Percentiles rank a stretch among this genome's conserved stretches.
These are phyloP conservation scores for Allygus modestus DNA, from an alignment of 2,888 invertebrate genomes.

Conservation along the genomic window DNA sequence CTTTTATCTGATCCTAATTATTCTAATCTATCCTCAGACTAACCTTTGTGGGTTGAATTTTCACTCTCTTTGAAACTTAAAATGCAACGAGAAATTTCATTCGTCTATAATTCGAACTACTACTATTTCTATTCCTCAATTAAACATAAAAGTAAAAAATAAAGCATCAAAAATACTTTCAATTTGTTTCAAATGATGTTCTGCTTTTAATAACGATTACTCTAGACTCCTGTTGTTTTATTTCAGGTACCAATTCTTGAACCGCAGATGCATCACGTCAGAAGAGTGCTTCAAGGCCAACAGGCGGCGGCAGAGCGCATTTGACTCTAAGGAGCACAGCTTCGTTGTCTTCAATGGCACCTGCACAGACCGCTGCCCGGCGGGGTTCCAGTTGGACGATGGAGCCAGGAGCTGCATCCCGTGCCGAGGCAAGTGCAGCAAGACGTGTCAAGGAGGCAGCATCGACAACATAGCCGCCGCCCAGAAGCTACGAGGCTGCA, in stretches of 20 bases:
- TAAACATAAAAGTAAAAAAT: too few relatives aligned
- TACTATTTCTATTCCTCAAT: too few relatives aligned
- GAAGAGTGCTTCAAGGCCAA: slow-evolving; percentile 72
- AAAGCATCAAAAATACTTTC: too few relatives aligned
- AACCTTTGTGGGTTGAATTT: too few relatives aligned
- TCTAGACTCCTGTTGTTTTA: not conserved
- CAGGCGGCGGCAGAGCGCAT: not conserved
- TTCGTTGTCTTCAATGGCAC: slow-evolving; percentile 77
- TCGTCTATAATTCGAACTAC: too few relatives aligned
- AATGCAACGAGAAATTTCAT: too few relatives aligned
- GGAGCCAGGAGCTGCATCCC: slow-evolving; percentile 75
- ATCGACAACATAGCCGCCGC: slow-evolving; percentile 83
- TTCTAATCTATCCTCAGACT: too few relatives aligned
- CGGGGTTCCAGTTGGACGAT: slow-evolving; percentile 75
- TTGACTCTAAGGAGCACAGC: slow-evolving; percentile 63
- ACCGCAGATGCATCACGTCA: slow-evolving; percentile 84
- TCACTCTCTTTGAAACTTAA: too few relatives aligned
- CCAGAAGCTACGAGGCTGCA: slow-evolving; percentile 85
- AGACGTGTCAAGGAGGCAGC: slow-evolving; percentile 63
- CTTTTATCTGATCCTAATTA: too few relatives aligned
- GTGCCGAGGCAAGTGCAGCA: slow-evolving; percentile 75
- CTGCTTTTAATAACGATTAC: too few relatives aligned
- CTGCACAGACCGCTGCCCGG: slow-evolving; percentile 79
- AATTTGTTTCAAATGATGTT: too few relatives aligned
- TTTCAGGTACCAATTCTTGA: slow-evolving; percentile 77